Conservation (phyloP, 2,888 invertebrate genomes). For the Unio pictorum region DNA sequence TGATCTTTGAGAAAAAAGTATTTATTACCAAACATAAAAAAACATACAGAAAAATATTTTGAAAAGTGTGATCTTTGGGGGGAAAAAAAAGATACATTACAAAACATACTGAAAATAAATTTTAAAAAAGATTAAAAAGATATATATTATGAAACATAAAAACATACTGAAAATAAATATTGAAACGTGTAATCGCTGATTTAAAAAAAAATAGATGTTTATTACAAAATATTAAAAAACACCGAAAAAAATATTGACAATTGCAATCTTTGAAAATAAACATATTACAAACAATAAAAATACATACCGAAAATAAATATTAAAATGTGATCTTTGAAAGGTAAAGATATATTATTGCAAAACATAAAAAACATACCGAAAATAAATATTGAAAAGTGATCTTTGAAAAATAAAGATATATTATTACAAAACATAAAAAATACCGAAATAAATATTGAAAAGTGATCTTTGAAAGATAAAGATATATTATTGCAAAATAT, state of each 20-base stretch:
- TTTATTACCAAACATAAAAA: neutral
- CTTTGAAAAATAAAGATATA: neutral
- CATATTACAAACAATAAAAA: too few species aligned
- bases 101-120: neutral
- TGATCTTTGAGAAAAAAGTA: neutral
- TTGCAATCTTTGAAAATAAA: too few species aligned
- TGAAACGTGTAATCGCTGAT: neutral
- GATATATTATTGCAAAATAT: neutral
- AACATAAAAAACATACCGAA: constrained; percentile 20
- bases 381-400: constrained; percentile 2
- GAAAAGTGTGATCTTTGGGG: neutral
- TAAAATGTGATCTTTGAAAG: too few species aligned
- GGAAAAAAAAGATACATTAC: too few species aligned
- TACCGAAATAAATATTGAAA: constrained; percentile 25
- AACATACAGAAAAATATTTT: neutral
- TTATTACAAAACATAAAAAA: neutral
- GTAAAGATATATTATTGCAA: too few species aligned
- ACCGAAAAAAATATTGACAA: too few species aligned
- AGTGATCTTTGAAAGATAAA: neutral
- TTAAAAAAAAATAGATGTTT: too few species aligned
- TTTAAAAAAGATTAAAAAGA: neutral
- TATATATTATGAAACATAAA: neutral
- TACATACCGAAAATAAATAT: too few species aligned
- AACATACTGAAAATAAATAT: neutral
- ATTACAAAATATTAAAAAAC: too few species aligned